phyloP scores from a whole-genome alignment of 2,888 invertebrate species.

The Tipula confusa region DNA sequence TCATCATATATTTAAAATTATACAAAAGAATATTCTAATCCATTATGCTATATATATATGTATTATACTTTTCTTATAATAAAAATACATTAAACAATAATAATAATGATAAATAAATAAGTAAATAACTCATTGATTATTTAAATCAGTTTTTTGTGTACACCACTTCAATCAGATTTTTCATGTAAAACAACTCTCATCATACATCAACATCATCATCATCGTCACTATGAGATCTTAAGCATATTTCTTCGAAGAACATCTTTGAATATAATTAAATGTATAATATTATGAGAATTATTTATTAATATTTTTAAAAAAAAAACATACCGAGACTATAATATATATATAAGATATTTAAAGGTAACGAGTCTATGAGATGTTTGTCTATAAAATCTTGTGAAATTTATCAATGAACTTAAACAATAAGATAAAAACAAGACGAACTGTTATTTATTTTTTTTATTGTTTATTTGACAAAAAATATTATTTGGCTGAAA shows the following conservation, averaged over 20 bases:
- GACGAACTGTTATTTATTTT: background rate
- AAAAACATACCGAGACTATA: conserved; percentile 7
- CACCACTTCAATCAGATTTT: conserved; percentile 29
- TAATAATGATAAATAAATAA: conserved; percentile 26
- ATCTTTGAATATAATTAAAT: conserved; percentile 20
- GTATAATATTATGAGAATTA: conserved; percentile 20
- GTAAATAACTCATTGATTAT: conserved; percentile 29
- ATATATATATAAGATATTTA: background rate
- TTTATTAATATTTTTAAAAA: background rate
- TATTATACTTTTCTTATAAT: background rate
- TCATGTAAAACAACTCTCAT: conserved; percentile 27
- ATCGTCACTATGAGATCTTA: conserved; percentile 25
- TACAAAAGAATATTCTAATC: conserved; percentile 21
- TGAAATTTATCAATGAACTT: conserved; percentile 27
- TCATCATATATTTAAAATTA: background rate
- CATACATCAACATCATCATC: background rate
- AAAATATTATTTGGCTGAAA: background rate
- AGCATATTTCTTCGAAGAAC: conserved; percentile 29
- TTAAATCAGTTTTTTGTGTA: conserved; percentile 29
- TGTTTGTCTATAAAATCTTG: conserved; percentile 30
- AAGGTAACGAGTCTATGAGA: conserved; percentile 30
- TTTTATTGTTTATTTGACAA: conserved; percentile 30
- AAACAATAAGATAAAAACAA: conserved; percentile 12
- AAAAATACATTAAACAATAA: conserved; percentile 21
- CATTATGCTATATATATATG: background rate